A percentile compares a stretch with the other conserved stretches of the same genome.
Conservation (phyloP, 2,888 invertebrate species). For the Cancer borealis region DNA sequence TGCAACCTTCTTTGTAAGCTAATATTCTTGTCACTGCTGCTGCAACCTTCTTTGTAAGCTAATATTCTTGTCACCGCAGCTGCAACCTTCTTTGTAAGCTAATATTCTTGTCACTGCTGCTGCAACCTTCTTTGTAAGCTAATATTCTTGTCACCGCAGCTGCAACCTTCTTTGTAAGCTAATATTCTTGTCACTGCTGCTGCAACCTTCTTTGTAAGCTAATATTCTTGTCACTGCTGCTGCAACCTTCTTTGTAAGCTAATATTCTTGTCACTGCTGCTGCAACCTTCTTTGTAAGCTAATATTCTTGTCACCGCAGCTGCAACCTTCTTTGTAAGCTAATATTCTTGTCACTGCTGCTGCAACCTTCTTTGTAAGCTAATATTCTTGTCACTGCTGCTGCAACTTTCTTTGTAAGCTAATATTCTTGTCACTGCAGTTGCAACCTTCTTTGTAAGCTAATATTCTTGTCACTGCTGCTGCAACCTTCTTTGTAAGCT, state of each 20-base stretch:
- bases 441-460: conserved; percentile 63
- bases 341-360: conserved; percentile 22
- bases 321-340: conserved; percentile 63
- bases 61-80: conserved; percentile 25
- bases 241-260: conserved; percentile 63
- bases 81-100: conserved; percentile 63
- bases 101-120: conserved; percentile 22
- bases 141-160: conserved; percentile 25
- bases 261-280: conserved; percentile 22
- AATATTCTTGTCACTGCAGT: conserved; percentile 12
- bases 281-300: conserved; percentile 63
- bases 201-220: conserved; percentile 63
- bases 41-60: conserved; percentile 63
- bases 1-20: conserved; percentile 63
- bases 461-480: conserved; percentile 22
- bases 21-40: conserved; percentile 22
- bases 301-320: conserved; percentile 25
- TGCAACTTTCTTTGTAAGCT: conserved; percentile 63
- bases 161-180: conserved; percentile 63
- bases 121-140: conserved; percentile 63
- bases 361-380: conserved; percentile 63
- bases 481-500: conserved; percentile 63
- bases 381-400: conserved; percentile 22
- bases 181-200: conserved; percentile 22
- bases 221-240: conserved; percentile 22